Evolutionary conservation across 2,888 invertebrate species (phyloP), one percentile per base, ranked within the genome.

Genomic region (Melinopterus prodromus): DNA sequence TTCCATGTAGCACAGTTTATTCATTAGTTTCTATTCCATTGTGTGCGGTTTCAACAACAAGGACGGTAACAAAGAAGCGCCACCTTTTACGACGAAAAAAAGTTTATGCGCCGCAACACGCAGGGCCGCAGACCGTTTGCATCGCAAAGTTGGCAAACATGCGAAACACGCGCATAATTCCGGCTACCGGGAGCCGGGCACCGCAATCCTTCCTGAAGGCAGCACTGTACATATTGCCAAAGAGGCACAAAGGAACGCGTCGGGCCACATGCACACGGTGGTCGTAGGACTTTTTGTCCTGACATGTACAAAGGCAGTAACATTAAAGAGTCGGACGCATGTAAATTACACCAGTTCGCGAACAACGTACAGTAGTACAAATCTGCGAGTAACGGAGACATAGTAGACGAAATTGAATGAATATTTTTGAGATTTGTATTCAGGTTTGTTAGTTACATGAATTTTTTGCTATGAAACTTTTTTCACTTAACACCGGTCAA

Each of bases 241-340:
- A 53, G 53, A 53, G 53, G 53, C 53, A 53, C 53, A 53, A 53
- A 53, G 53, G 53, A 53, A 53, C 53, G 12, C 53, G 53, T 53
- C 9, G 53, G 12, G 53, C 12, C 53, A 53, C 53, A 53, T 53
- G 53, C 53, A 53, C 53, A 1, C 12, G 7, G 12, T 12, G 12
- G 9, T 53, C 53, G 53, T 12, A 53, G 53, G 53, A 12, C 72
- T 78, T 80, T 80, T 76, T 77, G 70, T 77, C 35, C 71, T 35
- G 77, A 70, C 80, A 76, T 78, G 75, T 78, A 78, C 70, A 77
- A 53, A 78, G 75, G 78, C 71, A 80, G 36, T 80, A 74, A 77
- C 77, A 75, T 76, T 71, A 74, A 80, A 80, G 71, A 78, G 70
- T 77, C 71, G 75, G 35, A n/a, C 74, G 36, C 71, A 16, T 53